These are phyloP conservation scores for Caenorhabditis auriculariae DNA, from an alignment of 2,888 invertebrate species.

Conservation along the genomic window DNA sequence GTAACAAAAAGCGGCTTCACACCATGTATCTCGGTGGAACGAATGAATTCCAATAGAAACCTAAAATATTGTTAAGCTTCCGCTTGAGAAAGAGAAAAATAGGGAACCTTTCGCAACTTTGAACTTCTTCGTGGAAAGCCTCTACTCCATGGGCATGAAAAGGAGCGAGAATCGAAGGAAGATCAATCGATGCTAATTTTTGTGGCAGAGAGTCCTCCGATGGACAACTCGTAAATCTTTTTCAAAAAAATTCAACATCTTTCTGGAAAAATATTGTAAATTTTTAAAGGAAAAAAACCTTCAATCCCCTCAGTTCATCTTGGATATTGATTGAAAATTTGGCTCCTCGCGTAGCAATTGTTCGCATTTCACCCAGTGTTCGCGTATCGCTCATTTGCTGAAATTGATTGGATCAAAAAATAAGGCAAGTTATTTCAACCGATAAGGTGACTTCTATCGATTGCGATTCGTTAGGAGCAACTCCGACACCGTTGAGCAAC, in stretches of 20 bases:
- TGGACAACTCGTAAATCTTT: constrained; percentile 1
- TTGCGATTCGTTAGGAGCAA: constrained; percentile 20
- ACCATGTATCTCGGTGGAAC: constrained; percentile 6
- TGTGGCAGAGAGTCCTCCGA: constrained; percentile 1
- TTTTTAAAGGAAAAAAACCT: constrained; percentile 22
- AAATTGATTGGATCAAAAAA: constrained; percentile 5
- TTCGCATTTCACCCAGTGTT: constrained; percentile 35
- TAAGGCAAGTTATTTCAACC: background rate
- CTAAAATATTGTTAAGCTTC: constrained; percentile 11
- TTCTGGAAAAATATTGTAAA: constrained; percentile 34
- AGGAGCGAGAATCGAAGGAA: constrained; percentile 35
- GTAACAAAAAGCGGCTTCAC: constrained; percentile 53
- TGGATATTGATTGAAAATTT: constrained; percentile 52
- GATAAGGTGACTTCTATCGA: constrained; percentile 26
- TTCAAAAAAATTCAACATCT: constrained; percentile 45
- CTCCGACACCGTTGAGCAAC: constrained; percentile 18
- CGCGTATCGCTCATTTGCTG: constrained; percentile 44
- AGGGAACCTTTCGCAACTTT: constrained; percentile 19
- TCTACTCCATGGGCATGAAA: constrained; percentile 36
- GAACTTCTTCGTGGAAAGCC: constrained; percentile 35
- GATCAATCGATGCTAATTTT: constrained; percentile 15
- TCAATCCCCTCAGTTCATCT: constrained; percentile 55
- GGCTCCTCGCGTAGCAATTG: constrained; percentile 38
- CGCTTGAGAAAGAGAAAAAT: background rate
- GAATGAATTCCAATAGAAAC: constrained; percentile 42